phyloP scores from a whole-genome alignment of 2,113 vertebrate species.

The Synodontis membranacea region DNA sequence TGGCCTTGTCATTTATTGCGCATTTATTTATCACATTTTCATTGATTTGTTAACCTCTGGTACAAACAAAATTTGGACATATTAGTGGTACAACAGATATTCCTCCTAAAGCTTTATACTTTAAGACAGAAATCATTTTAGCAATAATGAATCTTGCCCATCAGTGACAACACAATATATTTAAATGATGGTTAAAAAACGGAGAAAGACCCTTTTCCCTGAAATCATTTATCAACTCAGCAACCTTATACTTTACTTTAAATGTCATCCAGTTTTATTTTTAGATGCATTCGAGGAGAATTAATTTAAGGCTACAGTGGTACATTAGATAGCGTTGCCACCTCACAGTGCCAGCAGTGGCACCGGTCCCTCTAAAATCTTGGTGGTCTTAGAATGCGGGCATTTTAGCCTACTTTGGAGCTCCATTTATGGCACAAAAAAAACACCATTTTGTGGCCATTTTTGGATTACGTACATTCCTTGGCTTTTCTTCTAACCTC shows the following conservation, averaged over 20 bases:
- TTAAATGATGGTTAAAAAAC: not conserved
- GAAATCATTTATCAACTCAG: not conserved
- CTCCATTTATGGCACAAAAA: not conserved
- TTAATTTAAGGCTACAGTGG: not conserved
- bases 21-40: not conserved
- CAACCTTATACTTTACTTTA: not conserved
- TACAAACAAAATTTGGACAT: not conserved
- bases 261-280: conserved; percentile 4
- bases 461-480: not conserved
- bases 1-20: not conserved
- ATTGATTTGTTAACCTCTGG: not conserved
- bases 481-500: not conserved
- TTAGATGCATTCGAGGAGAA: not conserved
- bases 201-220: not conserved
- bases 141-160: not conserved
- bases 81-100: not conserved
- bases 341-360: not conserved
- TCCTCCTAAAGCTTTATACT: not conserved
- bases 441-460: not conserved
- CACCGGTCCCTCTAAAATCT: not conserved
- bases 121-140: not conserved
- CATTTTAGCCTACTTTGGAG: not conserved
- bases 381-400: not conserved
- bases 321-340: not conserved
- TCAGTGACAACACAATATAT: not conserved